Base-by-base conservation (phyloP, 2,113 vertebrate genomes). In the Rostratula benghalensis region DNA sequence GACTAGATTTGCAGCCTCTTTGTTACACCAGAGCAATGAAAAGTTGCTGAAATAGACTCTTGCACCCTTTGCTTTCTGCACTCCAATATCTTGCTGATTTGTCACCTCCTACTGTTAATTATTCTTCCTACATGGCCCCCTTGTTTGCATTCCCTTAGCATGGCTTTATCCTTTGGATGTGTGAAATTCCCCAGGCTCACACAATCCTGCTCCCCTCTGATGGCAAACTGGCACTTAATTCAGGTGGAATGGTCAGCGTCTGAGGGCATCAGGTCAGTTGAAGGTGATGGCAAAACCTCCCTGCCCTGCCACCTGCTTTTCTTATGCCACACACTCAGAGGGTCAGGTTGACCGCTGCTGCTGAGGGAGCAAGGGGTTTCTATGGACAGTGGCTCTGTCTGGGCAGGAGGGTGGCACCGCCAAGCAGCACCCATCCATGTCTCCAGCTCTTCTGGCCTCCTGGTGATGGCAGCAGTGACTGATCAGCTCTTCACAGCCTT, bases 401-500 rank as follows among this genome's bases (percentile, higher is more conserved):
- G 33, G 37, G 21, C 46, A n/a, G 51, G n/a, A 81, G 27, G 13
- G 20, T 1, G 3, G 51, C 56, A 85, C 13, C 0, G 3, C 37
- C 31, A 45, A 33, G n/a, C 24, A 83, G 13, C 15, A 11, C 37
- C 1, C 0, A 22, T 60, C 28, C 1, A 0, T 31, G 19, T 43
- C 16, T 33, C 43, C 33, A 41, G 17, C 17, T 50, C 39, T 75
- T 89, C 35, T 27, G 43, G 60, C 21, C 56, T 79, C 50, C 28
- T 79, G 28, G 30, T 59, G 53, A 15, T 60, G 30, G 65, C 0
- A 2, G 6, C 60, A 65, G 64, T 1, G 2, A 18, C 45, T 33
- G 21, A 33, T 78, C 11, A 45, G 15, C 24, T 50, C 50, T 69
- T 48, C 39, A 41, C 24, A 61, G 13, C 33, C 71, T 71, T 71